Percentiles rank a stretch among this genome's conserved stretches.
phyloP scores from a whole-genome alignment of 2,888 invertebrate genomes.

The Chaetogeoica ovagalla region DNA sequence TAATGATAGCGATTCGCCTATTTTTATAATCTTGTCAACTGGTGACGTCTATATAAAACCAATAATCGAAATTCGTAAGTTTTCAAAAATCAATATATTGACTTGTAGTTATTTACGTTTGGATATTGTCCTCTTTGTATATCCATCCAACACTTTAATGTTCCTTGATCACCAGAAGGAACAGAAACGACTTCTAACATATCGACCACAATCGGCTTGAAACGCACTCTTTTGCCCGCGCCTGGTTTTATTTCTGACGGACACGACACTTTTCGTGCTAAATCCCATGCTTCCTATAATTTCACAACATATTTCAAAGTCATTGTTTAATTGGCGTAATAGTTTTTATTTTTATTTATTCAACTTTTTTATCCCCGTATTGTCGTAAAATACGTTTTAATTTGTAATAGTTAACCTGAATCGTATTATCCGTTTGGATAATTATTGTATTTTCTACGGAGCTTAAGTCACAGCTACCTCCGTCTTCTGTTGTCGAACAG shows the following conservation, averaged over 20 bases:
- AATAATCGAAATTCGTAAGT: too few relatives aligned
- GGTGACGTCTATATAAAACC: slow-evolving; percentile 63
- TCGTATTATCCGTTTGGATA: slow-evolving; percentile 70
- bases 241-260: slow-evolving; percentile 55
- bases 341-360: not conserved
- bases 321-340: too few relatives aligned
- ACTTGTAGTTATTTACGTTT: slow-evolving; percentile 62
- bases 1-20: slow-evolving; percentile 72
- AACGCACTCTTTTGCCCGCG: slow-evolving; percentile 59
- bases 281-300: slow-evolving; percentile 66
- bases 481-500: slow-evolving; percentile 62
- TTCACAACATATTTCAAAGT: too few relatives aligned
- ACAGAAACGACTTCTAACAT: slow-evolving; percentile 72
- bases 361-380: not conserved
- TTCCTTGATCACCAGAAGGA: slow-evolving; percentile 64
- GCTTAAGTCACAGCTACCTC: slow-evolving; percentile 59
- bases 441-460: slow-evolving; percentile 70
- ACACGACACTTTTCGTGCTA: slow-evolving; percentile 67
- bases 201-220: slow-evolving; percentile 70
- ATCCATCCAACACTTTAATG: slow-evolving; percentile 78
- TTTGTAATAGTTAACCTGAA: slow-evolving; percentile 61
- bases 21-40: slow-evolving; percentile 67
- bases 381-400: not conserved
- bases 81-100: not conserved
- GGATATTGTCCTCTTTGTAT: slow-evolving; percentile 73